A percentile compares a stretch with the other conserved stretches of the same genome.
phyloP scores from a whole-genome alignment of 2,888 invertebrate species.

The Rotaria sp. region DNA sequence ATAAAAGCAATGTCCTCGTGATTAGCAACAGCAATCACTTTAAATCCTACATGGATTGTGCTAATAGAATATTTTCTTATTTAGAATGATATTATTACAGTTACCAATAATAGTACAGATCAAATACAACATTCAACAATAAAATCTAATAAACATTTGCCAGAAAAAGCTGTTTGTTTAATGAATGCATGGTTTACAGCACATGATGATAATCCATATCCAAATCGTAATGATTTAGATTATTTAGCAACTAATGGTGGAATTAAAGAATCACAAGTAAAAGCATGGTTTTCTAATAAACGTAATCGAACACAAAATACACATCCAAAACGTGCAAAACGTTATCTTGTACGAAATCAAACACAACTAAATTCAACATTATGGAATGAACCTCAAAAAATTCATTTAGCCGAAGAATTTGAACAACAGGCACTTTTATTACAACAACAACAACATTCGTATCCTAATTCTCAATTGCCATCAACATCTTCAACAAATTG shows the following conservation, averaged over 20 bases:
- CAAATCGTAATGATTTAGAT: conserved; percentile 35
- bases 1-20: too few relatives aligned
- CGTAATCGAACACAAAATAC: conserved; percentile 40
- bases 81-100: not conserved
- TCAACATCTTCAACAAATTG: not conserved
- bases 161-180: conserved; percentile 32
- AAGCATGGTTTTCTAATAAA: conserved; percentile 39
- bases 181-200: conserved; percentile 38
- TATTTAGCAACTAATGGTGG: conserved; percentile 32
- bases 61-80: not conserved
- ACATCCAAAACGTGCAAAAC: conserved; percentile 35
- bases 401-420: not conserved
- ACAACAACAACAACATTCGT: not conserved
- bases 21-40: too few relatives aligned
- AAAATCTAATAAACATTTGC: conserved; percentile 19
- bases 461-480: not conserved
- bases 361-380: not conserved
- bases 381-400: not conserved
- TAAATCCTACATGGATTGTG: too few relatives aligned
- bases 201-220: conserved; percentile 38
- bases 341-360: conserved; percentile 31
- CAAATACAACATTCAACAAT: not conserved
- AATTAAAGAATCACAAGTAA: conserved; percentile 36
- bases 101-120: not conserved
- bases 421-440: not conserved